These are phyloP conservation scores for Noctua janthe DNA, from an alignment of 2,888 invertebrate genomes.

Conservation along the genomic window DNA sequence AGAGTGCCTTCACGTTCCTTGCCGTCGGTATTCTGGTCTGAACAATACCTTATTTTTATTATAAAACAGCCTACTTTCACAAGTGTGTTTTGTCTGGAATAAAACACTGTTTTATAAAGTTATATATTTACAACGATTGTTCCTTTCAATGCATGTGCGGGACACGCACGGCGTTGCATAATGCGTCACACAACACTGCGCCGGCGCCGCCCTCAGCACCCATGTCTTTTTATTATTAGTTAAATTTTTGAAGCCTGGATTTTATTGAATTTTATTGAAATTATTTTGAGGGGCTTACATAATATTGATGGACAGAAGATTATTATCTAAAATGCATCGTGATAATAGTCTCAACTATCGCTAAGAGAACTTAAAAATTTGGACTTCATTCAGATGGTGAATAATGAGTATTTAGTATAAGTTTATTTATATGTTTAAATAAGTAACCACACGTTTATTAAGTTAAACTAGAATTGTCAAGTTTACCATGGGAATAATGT, in stretches of 20 bases:
- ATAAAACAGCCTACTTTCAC: background rate
- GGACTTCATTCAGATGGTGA: background rate
- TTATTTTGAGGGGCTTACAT: background rate
- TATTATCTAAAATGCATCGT: background rate
- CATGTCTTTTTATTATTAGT: slow-evolving; percentile 46
- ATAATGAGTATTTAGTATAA: background rate
- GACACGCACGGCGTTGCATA: slow-evolving; percentile 73
- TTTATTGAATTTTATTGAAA: slow-evolving; percentile 24
- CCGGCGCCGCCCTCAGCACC: slow-evolving; percentile 66
- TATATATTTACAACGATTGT: slow-evolving; percentile 31
- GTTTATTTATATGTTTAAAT: background rate
- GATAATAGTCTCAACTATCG: background rate
- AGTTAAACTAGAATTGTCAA: background rate
- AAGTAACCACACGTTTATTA: no score
- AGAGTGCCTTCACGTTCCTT: background rate
- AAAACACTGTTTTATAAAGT: background rate
- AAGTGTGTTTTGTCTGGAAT: background rate
- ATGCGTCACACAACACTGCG: slow-evolving; percentile 77
- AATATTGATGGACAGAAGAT: background rate
- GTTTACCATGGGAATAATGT: background rate
- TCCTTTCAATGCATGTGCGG: slow-evolving; percentile 66
- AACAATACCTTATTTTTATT: background rate
- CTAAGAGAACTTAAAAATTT: background rate
- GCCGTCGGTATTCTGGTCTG: background rate
- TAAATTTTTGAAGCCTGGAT: slow-evolving; percentile 17